Evolutionary conservation across 2,113 vertebrate genomes (phyloP).

Genomic region (Aegithalos caudatus): DNA sequence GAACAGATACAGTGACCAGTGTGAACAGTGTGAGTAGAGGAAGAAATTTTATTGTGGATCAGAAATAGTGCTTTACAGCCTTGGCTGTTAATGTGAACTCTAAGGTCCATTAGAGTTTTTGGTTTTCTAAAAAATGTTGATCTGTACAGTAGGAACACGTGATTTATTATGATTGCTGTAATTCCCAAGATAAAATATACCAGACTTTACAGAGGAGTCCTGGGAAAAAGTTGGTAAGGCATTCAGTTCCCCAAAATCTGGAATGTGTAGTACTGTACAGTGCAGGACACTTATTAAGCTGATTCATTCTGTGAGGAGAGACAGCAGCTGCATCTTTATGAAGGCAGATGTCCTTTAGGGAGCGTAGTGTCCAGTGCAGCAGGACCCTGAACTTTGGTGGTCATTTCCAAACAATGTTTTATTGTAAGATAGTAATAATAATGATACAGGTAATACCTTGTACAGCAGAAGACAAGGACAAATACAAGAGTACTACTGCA

Average conservation of each 20-base stretch:
- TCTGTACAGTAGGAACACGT: background rate
- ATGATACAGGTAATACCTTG: background rate
- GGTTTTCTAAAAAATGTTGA: background rate
- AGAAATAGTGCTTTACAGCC: background rate
- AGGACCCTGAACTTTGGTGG: background rate
- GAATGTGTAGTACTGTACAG: background rate
- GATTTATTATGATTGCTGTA: background rate
- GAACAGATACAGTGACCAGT: background rate
- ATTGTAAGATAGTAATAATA: background rate
- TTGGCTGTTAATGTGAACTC: background rate
- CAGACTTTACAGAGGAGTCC: background rate
- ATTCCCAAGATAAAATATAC: background rate
- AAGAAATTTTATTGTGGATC: background rate
- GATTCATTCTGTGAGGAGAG: accelerated
- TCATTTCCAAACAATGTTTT: background rate
- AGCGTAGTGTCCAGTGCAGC: background rate
- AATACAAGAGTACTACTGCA: background rate
- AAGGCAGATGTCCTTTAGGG: background rate
- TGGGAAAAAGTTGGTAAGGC: background rate
- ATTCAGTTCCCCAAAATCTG: background rate
- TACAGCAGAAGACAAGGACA: accelerated
- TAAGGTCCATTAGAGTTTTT: background rate
- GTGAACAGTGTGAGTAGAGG: background rate
- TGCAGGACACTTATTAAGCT: background rate
- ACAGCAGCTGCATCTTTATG: background rate